Conservation (phyloP, 64 coral and sea anemone genomes). For the Montipora foliosa region DNA sequence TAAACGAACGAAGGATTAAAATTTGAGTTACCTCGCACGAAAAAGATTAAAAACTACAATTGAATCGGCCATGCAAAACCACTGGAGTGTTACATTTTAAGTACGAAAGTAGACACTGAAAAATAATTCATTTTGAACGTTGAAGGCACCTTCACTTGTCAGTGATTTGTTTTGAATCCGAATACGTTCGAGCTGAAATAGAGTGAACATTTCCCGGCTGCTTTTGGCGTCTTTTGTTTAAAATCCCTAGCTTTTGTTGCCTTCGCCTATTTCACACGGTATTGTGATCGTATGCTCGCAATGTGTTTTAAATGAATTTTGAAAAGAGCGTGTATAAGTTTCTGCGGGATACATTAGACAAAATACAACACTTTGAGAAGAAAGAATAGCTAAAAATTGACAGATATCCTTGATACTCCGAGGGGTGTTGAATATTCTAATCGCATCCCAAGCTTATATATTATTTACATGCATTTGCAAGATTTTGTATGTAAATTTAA, state of each 20-base stretch:
- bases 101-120: background rate
- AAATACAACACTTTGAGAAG: background rate
- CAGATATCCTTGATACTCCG: background rate
- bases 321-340: background rate
- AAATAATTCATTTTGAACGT: background rate
- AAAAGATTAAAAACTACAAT: background rate
- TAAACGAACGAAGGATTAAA: background rate
- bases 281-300: background rate
- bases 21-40: background rate
- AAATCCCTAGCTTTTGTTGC: background rate
- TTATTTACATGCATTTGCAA: slow-evolving; percentile 14
- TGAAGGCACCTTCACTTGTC: background rate
- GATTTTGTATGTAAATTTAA: slow-evolving; percentile 27
- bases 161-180: background rate
- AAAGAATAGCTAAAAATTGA: background rate
- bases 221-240: no score
- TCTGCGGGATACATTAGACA: background rate
- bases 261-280: background rate
- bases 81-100: background rate
- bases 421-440: slow-evolving; percentile 8
- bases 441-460: background rate
- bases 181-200: background rate
- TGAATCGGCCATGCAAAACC: background rate
- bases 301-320: background rate
- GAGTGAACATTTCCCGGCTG: background rate